Base-by-base conservation (phyloP, 2,888 invertebrate species). In the Oscheius sp. region DNA sequence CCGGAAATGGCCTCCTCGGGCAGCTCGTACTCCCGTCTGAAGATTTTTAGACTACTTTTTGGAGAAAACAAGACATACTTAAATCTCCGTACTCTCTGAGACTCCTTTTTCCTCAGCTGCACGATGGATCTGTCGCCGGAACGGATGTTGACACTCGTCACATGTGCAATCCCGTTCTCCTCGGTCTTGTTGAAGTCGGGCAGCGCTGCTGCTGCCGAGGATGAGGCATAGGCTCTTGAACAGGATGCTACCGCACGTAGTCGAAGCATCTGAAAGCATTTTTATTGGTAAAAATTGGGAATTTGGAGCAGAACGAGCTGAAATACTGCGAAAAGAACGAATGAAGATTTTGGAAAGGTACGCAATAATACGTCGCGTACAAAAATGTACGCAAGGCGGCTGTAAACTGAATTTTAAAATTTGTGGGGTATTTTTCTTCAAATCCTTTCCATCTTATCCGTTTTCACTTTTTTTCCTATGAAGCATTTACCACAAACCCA, bases 51-150 rank as follows among this genome's bases (percentile, higher is more conserved):
- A 33, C 21, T 13, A 33, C 3, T 7, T 35, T n/a, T n/a, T 33
- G 32, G 53, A n/a, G 60, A 63, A 55, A 32, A 42, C 10, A 29
- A 48, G 42, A 21, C 37, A 13, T 29, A 75, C 78, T 70, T 66
- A 42, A 76, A 75, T 57, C 76, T 48, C 29, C 66, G 76, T 50
- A 35, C 32, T 33, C 60, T 1, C 29, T 47, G 1, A 37, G 7
- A 5, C 9, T 65, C 51, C 62, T 53, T 42, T 76, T 77, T 2
- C 60, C n/a, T 32, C 71, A 85, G 66, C 66, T 79, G 70, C 33
- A 80, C 79, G 55, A 84, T 76, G 9, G 80, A 79, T 32, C 79
- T 70, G 29, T 80, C 79, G 55, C 79, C 78, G 9, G 85, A 84
- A 33, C 72, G 62, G 1, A 76, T 75, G 71, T 85, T 85, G 0